Evolutionary conservation across 2,797 vertebrate genomes (phyloP), one percentile per base, ranked within the genome.

Genomic region (Pteronotus mesoamericanus): DNA sequence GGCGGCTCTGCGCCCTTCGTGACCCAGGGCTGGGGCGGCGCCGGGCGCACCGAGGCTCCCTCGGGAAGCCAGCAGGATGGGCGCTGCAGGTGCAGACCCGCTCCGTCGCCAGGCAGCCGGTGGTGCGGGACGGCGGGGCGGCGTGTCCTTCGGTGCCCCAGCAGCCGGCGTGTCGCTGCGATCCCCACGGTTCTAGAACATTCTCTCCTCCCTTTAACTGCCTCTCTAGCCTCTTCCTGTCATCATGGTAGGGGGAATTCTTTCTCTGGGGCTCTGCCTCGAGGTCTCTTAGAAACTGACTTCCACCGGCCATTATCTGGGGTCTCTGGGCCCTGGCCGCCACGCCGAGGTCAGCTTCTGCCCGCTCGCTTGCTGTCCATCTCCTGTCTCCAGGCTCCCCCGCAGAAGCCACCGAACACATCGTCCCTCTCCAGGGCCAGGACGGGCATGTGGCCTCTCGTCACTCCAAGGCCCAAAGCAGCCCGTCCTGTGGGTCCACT

Each of bases 271-370:
- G 51, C 48, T 92, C 59, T 75, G 32, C 88, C 95, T 91, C 78
- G 59, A 97, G 77, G 80, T 97, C 80, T 94, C 90, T 89, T 89
- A 80, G 94, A 93, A 93, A 91, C 90, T 57, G 72, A 59, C 79
- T 93, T 96, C 89, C 95, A 89, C 68, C 91, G 94, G 74, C 94
- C 77, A 91, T 97, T 97, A 93, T 89, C 86, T 88, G 89, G 93
- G 89, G 96, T 96, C 93, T 93, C 89, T 92, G 96, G 32, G 94
- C 95, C 92, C 89, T 96, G 88, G 71, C 39, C 92, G 46, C 89
- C 53, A 82, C 68, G 91, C 92, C 78, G 87, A 96, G 90, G 87
- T 96, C 94, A 88, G 87, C 89, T 88, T 96, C 87, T 89, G 77
- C 71, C 84, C 91, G 78, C 71, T 79, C 94, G 91, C 91, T 94